Conservation (phyloP, 2,888 invertebrate species). For the Pogonocherus hispidulus region DNA sequence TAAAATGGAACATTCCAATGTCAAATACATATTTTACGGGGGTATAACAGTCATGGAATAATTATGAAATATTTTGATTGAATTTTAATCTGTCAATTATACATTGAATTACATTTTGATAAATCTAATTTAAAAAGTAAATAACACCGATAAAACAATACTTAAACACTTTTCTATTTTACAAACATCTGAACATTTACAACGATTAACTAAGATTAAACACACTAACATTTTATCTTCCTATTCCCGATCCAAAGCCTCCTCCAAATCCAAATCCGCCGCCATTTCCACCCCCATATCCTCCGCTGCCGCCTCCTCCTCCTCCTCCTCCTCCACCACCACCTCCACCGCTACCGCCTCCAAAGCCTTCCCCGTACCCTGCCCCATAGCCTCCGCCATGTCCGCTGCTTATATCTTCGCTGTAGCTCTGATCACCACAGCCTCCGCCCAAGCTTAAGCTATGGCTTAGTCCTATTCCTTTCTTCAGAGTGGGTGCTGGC, state of each 20-base stretch:
- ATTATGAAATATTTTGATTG: too few species aligned
- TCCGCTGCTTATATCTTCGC: background rate
- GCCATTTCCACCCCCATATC: background rate
- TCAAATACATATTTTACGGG: too few species aligned
- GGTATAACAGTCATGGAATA: too few species aligned
- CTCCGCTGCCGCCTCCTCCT: background rate
- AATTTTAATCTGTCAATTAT: too few species aligned
- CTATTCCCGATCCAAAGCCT: background rate
- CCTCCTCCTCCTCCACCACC: background rate
- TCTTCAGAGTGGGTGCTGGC: background rate
- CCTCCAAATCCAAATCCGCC: background rate
- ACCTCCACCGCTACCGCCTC: background rate
- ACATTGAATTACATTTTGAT: too few species aligned
- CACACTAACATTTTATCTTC: background rate
- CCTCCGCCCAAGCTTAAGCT: background rate
- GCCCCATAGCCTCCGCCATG: background rate
- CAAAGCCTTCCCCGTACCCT: background rate
- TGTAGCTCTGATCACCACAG: background rate
- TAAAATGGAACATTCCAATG: too few species aligned
- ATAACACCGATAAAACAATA: too few species aligned
- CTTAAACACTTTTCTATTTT: too few species aligned
- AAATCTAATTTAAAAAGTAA: too few species aligned
- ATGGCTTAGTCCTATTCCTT: background rate
- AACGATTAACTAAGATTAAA: too few species aligned
- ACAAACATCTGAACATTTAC: too few species aligned